Evolutionary conservation across 2,113 vertebrate genomes (phyloP).

Genomic region (Siniperca knerii): DNA sequence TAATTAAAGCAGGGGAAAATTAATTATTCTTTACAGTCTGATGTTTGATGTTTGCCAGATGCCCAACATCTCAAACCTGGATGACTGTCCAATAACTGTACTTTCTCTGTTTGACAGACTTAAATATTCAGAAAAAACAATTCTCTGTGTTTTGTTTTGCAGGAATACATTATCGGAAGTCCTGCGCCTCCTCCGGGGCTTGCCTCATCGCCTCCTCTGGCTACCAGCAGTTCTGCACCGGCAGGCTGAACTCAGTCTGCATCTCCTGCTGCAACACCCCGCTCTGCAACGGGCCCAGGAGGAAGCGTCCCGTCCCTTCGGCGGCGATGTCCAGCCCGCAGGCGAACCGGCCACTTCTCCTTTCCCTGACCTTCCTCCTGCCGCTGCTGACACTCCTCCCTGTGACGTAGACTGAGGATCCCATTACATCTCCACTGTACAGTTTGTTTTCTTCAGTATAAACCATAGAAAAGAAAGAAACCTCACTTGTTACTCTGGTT

Average conservation of each 20-base stretch:
- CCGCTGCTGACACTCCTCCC: conserved; percentile 46
- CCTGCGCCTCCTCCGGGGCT: conserved; percentile 93
- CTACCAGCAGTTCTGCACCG: conserved; percentile 98
- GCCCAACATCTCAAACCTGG: not conserved
- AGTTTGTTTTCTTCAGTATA: not conserved
- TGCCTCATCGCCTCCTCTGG: conserved; percentile 97
- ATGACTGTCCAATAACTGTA: not conserved
- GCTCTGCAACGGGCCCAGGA: conserved; percentile 94
- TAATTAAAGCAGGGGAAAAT: conserved; percentile 39
- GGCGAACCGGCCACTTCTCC: not conserved
- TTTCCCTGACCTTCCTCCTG: conserved; percentile 66
- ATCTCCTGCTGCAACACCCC: conserved; percentile 98
- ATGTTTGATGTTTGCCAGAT: not conserved
- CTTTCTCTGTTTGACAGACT: not conserved
- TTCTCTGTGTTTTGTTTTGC: not conserved
- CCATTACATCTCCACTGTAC: not conserved
- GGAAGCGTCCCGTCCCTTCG: conserved; percentile 85
- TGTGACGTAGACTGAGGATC: conserved; percentile 37
- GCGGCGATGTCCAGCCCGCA: rapidly evolving
- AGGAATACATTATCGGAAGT: conserved; percentile 97
- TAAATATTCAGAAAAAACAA: not conserved
- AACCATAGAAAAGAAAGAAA: not conserved
- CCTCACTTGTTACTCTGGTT: not conserved
- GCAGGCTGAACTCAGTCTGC: conserved; percentile 96
- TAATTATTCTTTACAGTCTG: not conserved